These are phyloP conservation scores for Discoglossus pictus DNA, from an alignment of 2,797 vertebrate species.

Conservation along the genomic window DNA sequence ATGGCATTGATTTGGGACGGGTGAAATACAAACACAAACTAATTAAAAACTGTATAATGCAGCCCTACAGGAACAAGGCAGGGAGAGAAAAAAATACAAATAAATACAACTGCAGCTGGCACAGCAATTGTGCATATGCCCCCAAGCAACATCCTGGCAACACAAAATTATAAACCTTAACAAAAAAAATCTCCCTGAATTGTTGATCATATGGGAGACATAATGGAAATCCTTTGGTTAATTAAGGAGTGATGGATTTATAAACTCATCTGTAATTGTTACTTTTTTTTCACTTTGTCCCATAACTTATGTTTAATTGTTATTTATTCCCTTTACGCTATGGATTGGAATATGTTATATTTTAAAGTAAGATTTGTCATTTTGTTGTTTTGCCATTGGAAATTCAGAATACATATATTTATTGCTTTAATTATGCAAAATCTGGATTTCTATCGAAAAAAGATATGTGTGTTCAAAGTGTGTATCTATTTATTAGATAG, in stretches of 20 bases:
- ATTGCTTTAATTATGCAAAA: too few relatives aligned
- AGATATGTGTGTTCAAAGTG: too few relatives aligned
- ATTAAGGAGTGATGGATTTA: constrained; percentile 61
- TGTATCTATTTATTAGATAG: too few relatives aligned
- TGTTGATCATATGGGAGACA: constrained; percentile 58
- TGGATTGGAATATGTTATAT: too few relatives aligned
- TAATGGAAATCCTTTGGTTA: constrained; percentile 69
- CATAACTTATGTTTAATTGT: too few relatives aligned
- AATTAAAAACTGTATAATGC: constrained; percentile 78
- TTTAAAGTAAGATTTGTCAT: too few relatives aligned
- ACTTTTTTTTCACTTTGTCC: too few relatives aligned
- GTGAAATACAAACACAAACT: constrained; percentile 74
- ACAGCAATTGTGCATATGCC: constrained; percentile 64
- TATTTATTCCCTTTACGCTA: too few relatives aligned
- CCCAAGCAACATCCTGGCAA: constrained; percentile 67
- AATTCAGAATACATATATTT: too few relatives aligned
- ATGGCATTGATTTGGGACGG: constrained; percentile 75
- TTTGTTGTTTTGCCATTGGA: too few relatives aligned
- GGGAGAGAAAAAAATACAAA: constrained; percentile 54
- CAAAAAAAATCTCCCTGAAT: constrained; percentile 56
- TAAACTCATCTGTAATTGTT: constrained; percentile 48
- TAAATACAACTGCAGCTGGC: constrained; percentile 74
- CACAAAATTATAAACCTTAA: constrained; percentile 68
- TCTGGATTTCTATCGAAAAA: too few relatives aligned
- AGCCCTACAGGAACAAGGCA: constrained; percentile 73